Conservation (phyloP, 35 echinoderm and acorn worm species). For the Heliocidaris erythrogramma region DNA sequence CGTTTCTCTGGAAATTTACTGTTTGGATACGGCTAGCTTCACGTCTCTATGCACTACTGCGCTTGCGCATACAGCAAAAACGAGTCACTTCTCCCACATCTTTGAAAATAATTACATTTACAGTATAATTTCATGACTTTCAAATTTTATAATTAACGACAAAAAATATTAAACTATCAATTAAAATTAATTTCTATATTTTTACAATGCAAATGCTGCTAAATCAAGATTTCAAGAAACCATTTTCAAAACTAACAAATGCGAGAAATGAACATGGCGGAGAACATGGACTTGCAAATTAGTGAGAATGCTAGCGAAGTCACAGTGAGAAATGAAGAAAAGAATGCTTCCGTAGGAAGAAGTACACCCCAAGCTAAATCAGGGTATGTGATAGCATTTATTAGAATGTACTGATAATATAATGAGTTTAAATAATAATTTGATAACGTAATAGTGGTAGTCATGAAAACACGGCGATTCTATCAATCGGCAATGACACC, state of each 20-base stretch:
- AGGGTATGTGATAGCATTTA: neutral
- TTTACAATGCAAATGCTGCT: neutral
- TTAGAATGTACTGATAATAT: no score
- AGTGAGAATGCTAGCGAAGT: neutral
- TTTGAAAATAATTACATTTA: no score
- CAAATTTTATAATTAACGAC: neutral
- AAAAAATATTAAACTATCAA: neutral
- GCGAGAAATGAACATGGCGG: conserved; percentile 5
- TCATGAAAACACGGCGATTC: neutral
- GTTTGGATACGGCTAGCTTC: neutral
- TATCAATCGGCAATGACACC: no score
- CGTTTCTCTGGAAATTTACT: no score
- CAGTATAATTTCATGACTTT: neutral
- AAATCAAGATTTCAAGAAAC: neutral
- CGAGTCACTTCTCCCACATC: no score
- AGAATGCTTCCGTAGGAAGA: neutral
- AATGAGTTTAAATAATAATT: neutral
- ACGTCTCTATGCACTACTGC: conserved; percentile 26
- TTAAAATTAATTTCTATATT: neutral
- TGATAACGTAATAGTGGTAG: neutral
- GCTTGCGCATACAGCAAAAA: neutral
- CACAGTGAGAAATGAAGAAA: neutral
- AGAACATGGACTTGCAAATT: conserved; percentile 4
- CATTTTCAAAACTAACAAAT: neutral
- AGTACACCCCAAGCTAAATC: neutral